These are phyloP conservation scores for Holothuria scabra DNA, from an alignment of 53 echinoderm and acorn worm species.

Conservation along the genomic window DNA sequence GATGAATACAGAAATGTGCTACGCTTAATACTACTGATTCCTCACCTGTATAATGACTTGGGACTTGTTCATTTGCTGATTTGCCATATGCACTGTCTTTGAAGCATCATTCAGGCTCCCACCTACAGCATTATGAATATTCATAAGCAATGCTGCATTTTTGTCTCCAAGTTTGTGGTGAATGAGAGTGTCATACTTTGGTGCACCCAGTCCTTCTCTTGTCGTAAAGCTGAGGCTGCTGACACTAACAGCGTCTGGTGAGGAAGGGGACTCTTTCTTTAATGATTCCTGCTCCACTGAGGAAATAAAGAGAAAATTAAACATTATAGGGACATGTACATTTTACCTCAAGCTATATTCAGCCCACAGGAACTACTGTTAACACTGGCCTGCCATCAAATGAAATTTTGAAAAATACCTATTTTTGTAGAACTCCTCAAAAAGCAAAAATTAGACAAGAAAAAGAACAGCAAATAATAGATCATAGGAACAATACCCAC, in stretches of 20 bases:
- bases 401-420: no score
- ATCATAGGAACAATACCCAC: no score
- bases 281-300: constrained; percentile 52
- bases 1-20: no score
- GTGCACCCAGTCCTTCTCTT: constrained; percentile 42
- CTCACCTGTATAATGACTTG: constrained; percentile 84
- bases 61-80: constrained; percentile 77
- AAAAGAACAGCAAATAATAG: no score
- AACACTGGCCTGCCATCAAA: no score
- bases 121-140: constrained; percentile 69
- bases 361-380: no score
- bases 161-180: constrained; percentile 88
- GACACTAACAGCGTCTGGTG: constrained; percentile 34
- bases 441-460: no score
- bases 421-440: no score
- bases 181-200: constrained; percentile 86
- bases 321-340: no score
- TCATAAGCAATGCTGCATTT: constrained; percentile 75
- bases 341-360: no score
- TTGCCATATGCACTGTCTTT: constrained; percentile 67
- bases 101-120: constrained; percentile 64
- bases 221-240: constrained; percentile 19
- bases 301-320: not conserved
- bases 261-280: constrained; percentile 9
- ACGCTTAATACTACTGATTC: not conserved